Base-by-base conservation (phyloP, 1,140 invertebrate species). In the Drosophila parabipectinata region DNA sequence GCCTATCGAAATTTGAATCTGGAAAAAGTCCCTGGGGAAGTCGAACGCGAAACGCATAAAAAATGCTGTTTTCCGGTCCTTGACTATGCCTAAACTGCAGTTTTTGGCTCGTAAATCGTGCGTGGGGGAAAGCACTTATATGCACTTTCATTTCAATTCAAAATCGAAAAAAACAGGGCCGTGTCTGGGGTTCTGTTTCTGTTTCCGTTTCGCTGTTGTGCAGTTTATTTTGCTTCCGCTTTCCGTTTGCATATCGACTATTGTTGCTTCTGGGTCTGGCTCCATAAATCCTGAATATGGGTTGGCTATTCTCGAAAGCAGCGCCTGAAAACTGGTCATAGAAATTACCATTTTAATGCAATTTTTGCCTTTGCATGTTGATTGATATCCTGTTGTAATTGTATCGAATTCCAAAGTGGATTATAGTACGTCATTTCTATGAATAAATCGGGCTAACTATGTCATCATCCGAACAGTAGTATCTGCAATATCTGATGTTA, bases 181-280 rank as follows among this genome's bases (percentile, higher is more conserved):
- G 10, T 10, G 50, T 47, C 44, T 28, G 61, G 37, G 54, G 10
- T 62, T 72, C 68, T 63, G 57, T 45, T 73, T 74, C 52, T 45
- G 58, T 51, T 73, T 73, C 71, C 71, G 69, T 15, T 63, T 26
- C 26, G 64, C 64, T 51, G 34, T 48, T 24, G 21, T 15, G 28
- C 51, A 63, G 69, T 73, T 63, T 55, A 72, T 72, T 72, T 53
- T 53, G 56, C 57, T 72, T 72, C 67, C 68, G 68, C 18, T 48
- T 72, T 61, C 24, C 48, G 50, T 44, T 69, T 45, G 44, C 44
- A 21, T 47, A 47, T 18, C 9, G 44, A 14, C 26, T 18, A 6
- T 47, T 34, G 18, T 58, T 21, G 28, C 21, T 45, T 53, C 47
- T 30, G 37, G 26, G 24, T 34, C 28, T 37, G 30, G 28, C 45